phyloP scores from a whole-genome alignment of 2,113 vertebrate genomes.

The Melospiza georgiana region DNA sequence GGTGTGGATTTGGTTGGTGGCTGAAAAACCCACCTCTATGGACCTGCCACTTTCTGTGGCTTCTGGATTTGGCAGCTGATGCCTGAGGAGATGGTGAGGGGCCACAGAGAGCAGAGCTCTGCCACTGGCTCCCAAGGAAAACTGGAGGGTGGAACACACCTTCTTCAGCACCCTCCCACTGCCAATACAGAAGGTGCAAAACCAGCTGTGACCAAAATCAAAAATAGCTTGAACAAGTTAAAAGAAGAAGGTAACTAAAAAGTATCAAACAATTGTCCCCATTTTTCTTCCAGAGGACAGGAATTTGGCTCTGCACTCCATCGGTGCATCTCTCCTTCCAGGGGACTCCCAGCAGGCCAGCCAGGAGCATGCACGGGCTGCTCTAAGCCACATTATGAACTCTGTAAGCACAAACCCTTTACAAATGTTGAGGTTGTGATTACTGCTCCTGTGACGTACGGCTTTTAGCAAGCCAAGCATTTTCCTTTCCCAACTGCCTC shows the following conservation, averaged over 20 bases:
- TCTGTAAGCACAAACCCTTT: neutral
- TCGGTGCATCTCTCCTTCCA: neutral
- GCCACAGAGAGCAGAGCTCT: rapidly evolving
- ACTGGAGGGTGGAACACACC: neutral
- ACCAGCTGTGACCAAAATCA: neutral
- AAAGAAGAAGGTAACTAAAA: neutral
- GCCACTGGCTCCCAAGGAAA: neutral
- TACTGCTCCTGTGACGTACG: neutral
- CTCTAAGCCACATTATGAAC: neutral
- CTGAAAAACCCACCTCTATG: neutral
- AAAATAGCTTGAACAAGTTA: neutral
- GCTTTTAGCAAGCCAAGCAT: slow-evolving; percentile 9
- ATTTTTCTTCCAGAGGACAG: neutral
- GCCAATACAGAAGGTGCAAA: neutral
- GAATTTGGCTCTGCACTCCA: neutral
- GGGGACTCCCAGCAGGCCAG: neutral
- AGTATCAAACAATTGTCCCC: rapidly evolving
- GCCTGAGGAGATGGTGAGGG: rapidly evolving
- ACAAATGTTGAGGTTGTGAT: neutral
- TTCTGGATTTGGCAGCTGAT: neutral
- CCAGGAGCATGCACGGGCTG: neutral
- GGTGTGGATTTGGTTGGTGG: neutral
- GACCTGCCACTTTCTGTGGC: neutral
- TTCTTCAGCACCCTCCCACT: neutral
- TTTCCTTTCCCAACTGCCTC: neutral